These are phyloP conservation scores for Pectinophora gossypiella DNA, from an alignment of 1,140 invertebrate species.

Conservation along the genomic window DNA sequence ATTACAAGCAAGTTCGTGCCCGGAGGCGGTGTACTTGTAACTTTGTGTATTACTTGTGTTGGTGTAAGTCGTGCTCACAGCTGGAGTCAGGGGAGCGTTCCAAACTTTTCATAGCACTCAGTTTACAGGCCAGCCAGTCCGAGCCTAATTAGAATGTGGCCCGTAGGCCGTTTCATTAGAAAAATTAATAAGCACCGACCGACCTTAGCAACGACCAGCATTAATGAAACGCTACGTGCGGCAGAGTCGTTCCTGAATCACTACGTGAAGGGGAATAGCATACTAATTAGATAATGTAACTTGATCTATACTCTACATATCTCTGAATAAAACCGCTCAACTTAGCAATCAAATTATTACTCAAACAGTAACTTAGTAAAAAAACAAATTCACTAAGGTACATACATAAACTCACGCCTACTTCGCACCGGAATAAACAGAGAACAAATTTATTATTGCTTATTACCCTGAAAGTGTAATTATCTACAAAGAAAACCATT, in stretches of 20 bases:
- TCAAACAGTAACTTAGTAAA: too few relatives aligned
- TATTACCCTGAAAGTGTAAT: too few relatives aligned
- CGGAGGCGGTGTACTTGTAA: slow-evolving; percentile 14
- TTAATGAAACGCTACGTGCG: slow-evolving; percentile 16
- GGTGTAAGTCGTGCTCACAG: slow-evolving; percentile 29
- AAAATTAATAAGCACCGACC: slow-evolving; percentile 41
- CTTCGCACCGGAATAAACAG: too few relatives aligned
- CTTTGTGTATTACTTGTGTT: slow-evolving; percentile 41
- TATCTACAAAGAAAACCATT: too few relatives aligned
- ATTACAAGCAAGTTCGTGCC: neutral
- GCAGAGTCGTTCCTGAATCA: slow-evolving; percentile 13
- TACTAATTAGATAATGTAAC: neutral
- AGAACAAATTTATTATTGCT: too few relatives aligned
- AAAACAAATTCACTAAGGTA: too few relatives aligned
- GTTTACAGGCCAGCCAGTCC: slow-evolving; percentile 26
- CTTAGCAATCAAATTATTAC: too few relatives aligned
- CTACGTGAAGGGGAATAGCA: neutral
- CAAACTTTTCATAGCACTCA: slow-evolving; percentile 45
- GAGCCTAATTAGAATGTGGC: slow-evolving; percentile 38
- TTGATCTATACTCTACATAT: too few relatives aligned
- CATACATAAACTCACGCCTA: too few relatives aligned
- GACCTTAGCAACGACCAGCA: slow-evolving; percentile 1
- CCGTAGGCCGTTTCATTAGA: slow-evolving; percentile 35
- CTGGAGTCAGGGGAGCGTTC: slow-evolving; percentile 24
- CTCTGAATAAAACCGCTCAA: too few relatives aligned